Percentiles rank a stretch among this genome's conserved stretches.
Evolutionary conservation across 2,888 invertebrate species (phyloP).

Genomic region (Athalia rosae): DNA sequence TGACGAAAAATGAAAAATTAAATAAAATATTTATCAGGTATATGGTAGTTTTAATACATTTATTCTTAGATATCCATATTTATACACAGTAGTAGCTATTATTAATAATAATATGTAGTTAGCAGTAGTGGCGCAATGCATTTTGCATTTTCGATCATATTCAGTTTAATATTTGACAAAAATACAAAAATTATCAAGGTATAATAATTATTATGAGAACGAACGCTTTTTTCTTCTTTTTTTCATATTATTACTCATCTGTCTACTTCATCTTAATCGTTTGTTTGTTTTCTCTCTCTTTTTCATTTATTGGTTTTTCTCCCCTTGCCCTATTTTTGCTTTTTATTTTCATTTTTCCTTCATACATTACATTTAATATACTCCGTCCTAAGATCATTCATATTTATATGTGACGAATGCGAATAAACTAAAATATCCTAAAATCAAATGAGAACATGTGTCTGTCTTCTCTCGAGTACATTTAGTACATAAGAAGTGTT

Average conservation of each 20-base stretch:
- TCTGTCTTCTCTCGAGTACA: slow-evolving; percentile 12
- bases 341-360: slow-evolving; percentile 1
- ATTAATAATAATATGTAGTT: slow-evolving; percentile 62
- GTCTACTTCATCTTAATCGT: neutral
- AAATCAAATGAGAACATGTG: slow-evolving; percentile 44
- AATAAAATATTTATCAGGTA: slow-evolving; percentile 33
- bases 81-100: slow-evolving; percentile 69
- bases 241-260: slow-evolving; percentile 32
- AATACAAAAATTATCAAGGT: slow-evolving; percentile 70
- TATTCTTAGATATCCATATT: slow-evolving; percentile 70
- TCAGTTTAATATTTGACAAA: slow-evolving; percentile 69
- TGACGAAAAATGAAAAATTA: slow-evolving; percentile 14
- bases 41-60: slow-evolving; percentile 63
- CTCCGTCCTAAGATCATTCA: slow-evolving; percentile 34
- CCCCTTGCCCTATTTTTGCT: too few species aligned
- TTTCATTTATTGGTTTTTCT: neutral
- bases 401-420: slow-evolving; percentile 33
- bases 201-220: slow-evolving; percentile 65
- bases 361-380: slow-evolving; percentile 33
- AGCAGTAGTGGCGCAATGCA: slow-evolving; percentile 66
- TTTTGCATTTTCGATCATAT: slow-evolving; percentile 61
- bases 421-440: slow-evolving; percentile 46
- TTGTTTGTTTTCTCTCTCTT: slow-evolving; percentile 3
- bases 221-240: slow-evolving; percentile 54
- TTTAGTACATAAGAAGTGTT: slow-evolving; percentile 10